These are phyloP conservation scores for Galeruca laticollis DNA, from an alignment of 2,888 invertebrate genomes.

Conservation along the genomic window DNA sequence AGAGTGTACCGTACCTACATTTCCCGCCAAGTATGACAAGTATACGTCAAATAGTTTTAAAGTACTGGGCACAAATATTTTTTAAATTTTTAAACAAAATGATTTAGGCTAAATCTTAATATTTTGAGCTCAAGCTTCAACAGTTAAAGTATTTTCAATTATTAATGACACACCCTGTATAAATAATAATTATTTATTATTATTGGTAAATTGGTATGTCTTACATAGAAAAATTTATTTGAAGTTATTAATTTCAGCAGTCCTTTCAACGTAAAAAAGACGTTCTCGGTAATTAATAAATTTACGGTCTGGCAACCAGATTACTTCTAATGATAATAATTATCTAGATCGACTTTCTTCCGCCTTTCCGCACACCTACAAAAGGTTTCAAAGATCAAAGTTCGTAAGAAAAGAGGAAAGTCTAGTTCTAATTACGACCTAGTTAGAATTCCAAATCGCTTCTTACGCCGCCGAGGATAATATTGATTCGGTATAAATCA, in stretches of 20 bases:
- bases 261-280: not conserved
- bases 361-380: not conserved
- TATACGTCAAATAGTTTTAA: no score
- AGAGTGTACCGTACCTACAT: no score
- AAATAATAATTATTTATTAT: no score
- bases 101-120: no score
- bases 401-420: not conserved
- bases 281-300: not conserved
- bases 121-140: no score
- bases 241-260: not conserved
- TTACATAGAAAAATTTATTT: not conserved
- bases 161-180: no score
- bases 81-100: no score
- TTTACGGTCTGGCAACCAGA: conserved; percentile 1
- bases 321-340: not conserved
- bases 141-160: no score
- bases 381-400: conserved; percentile 1
- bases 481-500: not conserved
- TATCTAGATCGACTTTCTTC: not conserved
- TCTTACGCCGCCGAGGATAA: not conserved
- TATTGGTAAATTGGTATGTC: no score
- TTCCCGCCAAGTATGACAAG: no score
- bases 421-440: not conserved
- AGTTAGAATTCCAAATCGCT: not conserved
- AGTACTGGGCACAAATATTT: no score